Evolutionary conservation across 2,888 invertebrate species (phyloP).

Genomic region (Anticlea derivata): DNA sequence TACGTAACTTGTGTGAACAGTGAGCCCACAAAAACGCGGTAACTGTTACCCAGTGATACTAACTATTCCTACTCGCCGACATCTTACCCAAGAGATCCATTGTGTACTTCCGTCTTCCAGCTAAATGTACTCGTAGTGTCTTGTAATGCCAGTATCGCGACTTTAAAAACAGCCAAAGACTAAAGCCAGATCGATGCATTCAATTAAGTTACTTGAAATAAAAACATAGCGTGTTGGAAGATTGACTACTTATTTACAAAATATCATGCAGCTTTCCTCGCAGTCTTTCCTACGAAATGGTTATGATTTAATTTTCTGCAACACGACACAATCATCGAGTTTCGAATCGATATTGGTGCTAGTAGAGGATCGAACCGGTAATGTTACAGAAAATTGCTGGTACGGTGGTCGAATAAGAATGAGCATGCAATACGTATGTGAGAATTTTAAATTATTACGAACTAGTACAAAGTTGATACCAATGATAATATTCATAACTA

Average conservation of each 20-base stretch:
- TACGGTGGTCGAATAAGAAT: conserved; percentile 53
- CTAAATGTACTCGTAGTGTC: conserved; percentile 12
- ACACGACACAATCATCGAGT: conserved; percentile 44
- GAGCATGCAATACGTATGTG: conserved; percentile 54
- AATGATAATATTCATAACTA: conserved; percentile 41
- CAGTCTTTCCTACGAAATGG: conserved; percentile 42
- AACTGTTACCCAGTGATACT: conserved; percentile 39
- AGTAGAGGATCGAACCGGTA: conserved; percentile 23
- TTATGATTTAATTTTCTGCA: conserved; percentile 51
- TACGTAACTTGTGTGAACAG: conserved; percentile 49
- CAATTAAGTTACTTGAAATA: conserved; percentile 43
- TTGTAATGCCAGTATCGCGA: conserved; percentile 18
- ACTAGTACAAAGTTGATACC: conserved; percentile 50
- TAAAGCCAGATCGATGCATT: conserved; percentile 36
- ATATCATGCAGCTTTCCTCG: conserved; percentile 48
- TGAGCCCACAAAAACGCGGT: conserved; percentile 65
- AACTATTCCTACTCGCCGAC: conserved; percentile 9
- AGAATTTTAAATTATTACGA: conserved; percentile 52
- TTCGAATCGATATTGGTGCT: conserved; percentile 33
- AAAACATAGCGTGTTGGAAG: conserved; percentile 45
- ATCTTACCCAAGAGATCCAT: conserved; percentile 32
- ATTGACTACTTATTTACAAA: conserved; percentile 47
- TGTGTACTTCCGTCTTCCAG: conserved; percentile 10
- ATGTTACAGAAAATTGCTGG: conserved; percentile 54
- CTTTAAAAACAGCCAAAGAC: conserved; percentile 31